Evolutionary conservation across 2,797 vertebrate species (phyloP).

Genomic region (Melopsittacus undulatus): DNA sequence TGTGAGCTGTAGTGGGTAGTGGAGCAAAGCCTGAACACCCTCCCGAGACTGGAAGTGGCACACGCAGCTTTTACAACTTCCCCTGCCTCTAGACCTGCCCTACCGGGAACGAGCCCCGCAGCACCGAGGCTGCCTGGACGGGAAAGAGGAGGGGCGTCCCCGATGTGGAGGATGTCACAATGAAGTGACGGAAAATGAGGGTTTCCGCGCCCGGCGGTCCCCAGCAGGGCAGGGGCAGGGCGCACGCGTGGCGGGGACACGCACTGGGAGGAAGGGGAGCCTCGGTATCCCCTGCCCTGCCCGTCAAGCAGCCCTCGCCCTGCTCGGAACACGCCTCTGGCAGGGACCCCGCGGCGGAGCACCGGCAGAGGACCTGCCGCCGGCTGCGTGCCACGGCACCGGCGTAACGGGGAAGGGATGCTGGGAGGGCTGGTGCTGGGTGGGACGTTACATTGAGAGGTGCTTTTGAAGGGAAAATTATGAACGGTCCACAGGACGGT

Average conservation of each 20-base stretch:
- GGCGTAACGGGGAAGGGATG: not conserved
- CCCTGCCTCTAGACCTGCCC: not conserved
- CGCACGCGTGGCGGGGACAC: not conserved
- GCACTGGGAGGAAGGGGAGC: not conserved
- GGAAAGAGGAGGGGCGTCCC: not conserved
- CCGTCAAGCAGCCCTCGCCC: not conserved
- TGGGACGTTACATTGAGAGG: not conserved
- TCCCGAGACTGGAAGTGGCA: not conserved
- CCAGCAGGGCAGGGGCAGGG: not conserved
- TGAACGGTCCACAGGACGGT: not conserved
- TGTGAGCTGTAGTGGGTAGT: not conserved
- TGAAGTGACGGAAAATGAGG: not conserved
- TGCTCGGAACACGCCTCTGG: not conserved
- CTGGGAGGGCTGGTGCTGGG: not conserved
- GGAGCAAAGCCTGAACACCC: not conserved
- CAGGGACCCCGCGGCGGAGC: not conserved
- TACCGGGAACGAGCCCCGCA: not conserved
- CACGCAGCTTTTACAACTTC: not conserved
- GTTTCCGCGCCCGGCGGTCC: not conserved
- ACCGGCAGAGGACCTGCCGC: not conserved
- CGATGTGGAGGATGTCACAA: accelerated
- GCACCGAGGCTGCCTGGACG: not conserved
- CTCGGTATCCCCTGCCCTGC: not conserved
- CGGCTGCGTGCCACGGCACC: not conserved
- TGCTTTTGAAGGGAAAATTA: not conserved